Conservation (phyloP, 2,888 invertebrate genomes). For the Apamea epomidion region DNA sequence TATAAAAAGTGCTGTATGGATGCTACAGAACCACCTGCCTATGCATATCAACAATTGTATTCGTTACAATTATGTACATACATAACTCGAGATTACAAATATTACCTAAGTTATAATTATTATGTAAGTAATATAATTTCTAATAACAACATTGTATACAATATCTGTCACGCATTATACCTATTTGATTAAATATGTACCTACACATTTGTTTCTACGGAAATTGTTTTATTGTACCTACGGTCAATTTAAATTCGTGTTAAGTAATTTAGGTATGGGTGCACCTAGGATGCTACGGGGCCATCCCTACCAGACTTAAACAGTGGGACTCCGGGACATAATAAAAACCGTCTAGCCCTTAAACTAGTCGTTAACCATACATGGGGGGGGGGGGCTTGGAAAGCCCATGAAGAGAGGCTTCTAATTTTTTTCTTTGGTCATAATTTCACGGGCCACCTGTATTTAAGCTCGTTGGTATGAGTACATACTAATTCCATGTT, state of each 20-base stretch:
- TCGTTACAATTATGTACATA: not conserved
- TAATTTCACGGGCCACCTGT: not conserved
- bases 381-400: not conserved
- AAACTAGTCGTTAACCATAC: not conserved
- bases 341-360: not conserved
- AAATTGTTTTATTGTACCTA: conserved; percentile 9
- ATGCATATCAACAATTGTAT: not conserved
- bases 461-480: not conserved
- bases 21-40: not conserved
- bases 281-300: not conserved
- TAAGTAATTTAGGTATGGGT: not conserved
- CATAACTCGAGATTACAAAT: conserved; percentile 18
- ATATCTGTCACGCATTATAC: not conserved
- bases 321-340: too few relatives aligned
- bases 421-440: not conserved
- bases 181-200: conserved; percentile 8
- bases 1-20: not conserved
- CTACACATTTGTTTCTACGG: conserved; percentile 15
- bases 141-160: not conserved
- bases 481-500: not conserved
- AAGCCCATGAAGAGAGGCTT: not conserved
- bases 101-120: not conserved
- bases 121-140: not conserved
- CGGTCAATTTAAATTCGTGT: not conserved
- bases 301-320: not conserved